phyloP scores from a whole-genome alignment of 2,888 invertebrate species.

The Pemphredon lugubris region DNA sequence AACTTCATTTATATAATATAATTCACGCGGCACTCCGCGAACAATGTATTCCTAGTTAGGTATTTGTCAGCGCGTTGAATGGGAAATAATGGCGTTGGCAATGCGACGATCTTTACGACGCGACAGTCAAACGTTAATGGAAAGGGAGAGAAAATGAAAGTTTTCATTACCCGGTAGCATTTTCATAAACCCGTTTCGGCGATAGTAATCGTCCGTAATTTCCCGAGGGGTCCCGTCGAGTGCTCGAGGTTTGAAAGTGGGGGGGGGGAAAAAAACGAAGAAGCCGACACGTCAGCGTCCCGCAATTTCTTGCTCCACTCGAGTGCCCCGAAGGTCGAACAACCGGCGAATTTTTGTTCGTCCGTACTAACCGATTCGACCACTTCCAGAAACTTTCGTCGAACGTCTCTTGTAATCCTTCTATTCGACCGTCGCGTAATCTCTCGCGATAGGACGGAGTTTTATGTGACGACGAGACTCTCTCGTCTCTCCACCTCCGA shows the following conservation, averaged over 20 bases:
- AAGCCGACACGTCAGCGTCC: too few relatives aligned
- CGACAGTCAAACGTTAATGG: too few relatives aligned
- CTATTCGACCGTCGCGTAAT: slow-evolving; percentile 15
- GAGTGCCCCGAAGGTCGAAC: neutral
- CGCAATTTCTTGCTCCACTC: too few relatives aligned
- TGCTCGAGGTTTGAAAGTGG: too few relatives aligned
- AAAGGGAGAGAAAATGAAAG: too few relatives aligned
- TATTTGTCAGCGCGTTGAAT: neutral
- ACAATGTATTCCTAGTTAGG: neutral
- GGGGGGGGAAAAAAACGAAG: too few relatives aligned
- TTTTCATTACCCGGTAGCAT: too few relatives aligned
- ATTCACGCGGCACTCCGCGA: neutral
- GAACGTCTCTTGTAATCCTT: slow-evolving; percentile 12
- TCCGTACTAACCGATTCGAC: neutral
- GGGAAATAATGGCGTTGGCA: slow-evolving; percentile 2
- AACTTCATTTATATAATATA: slow-evolving; percentile 3
- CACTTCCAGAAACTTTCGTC: slow-evolving; percentile 1
- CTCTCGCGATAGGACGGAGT: neutral
- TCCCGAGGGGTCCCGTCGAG: too few relatives aligned
- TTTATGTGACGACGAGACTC: neutral
- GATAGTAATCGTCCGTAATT: too few relatives aligned
- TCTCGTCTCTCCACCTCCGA: neutral
- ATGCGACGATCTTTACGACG: neutral
- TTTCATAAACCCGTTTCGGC: too few relatives aligned
- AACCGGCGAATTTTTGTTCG: neutral